Base-by-base conservation (phyloP, 2,113 vertebrate species). In the Saiga tatarica region DNA sequence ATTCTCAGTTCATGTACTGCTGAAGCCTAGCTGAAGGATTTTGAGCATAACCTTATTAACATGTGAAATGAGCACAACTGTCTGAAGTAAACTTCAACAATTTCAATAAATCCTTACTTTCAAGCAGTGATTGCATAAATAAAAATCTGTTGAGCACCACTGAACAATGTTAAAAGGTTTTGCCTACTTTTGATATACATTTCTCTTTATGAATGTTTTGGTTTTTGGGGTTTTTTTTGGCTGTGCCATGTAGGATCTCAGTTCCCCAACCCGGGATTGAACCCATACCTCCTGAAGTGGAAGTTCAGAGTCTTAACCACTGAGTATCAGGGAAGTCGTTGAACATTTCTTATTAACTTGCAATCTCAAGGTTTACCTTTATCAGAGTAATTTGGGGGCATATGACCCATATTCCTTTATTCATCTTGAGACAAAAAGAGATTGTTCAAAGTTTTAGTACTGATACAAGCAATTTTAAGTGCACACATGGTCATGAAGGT, bases 81-180 rank as follows among this genome's bases (percentile, higher is more conserved):
- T 79, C 78, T 89, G 88, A 96, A 94, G 57, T 89, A 33, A 47
- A 39, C 90, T 33, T 91, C 53, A 91, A 36, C 25, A 89, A 67
- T 89, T 92, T 71, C 36, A 62, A 11, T 79, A 74, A 78, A 91
- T 14, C 33, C 28, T 96, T 89, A 39, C 89, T 91, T 97, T 91
- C 36, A 96, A 92, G 60, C 21, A 33, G 33, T 33, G 50, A 74
- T 64, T 95, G 23, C 50, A 42, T 93, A 47, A 82, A 71, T 91
- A 39, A 88, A 11, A 78, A 11, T 82, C 50, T 87, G 2, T n/a
- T 64, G 36, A 87, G 28, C 50, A 78, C 19, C 71, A 10, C 64
- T 97, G 83, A 53, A 59, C 92, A 92, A 64, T 87, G 10, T 28
- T 79, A 53, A 78, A 25, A 96, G 90, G 47, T 13, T 95, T 94